Evolutionary conservation across 2,888 invertebrate genomes (phyloP).

Genomic region (Rhodophaea formosa): DNA sequence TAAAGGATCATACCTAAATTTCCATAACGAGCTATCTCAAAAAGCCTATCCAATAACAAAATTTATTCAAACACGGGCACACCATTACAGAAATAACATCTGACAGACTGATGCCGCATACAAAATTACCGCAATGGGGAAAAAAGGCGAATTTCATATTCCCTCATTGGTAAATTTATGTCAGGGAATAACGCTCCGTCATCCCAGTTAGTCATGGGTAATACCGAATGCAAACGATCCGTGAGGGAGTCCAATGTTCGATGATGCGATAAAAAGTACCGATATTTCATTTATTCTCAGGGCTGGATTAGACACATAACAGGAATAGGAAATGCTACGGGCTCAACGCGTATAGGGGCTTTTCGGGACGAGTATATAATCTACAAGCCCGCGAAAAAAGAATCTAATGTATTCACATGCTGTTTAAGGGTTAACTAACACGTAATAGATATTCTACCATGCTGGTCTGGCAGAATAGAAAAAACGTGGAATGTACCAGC

Average conservation of each 20-base stretch:
- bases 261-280: conserved; percentile 11
- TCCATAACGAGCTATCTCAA: neutral
- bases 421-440: too few species aligned
- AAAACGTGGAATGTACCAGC: too few species aligned
- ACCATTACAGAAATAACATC: conserved; percentile 4
- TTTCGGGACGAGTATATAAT: too few species aligned
- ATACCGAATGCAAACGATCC: conserved; percentile 30
- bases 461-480: too few species aligned
- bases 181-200: conserved; percentile 29
- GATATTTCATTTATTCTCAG: conserved; percentile 1
- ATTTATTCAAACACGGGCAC: conserved; percentile 6
- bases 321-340: too few species aligned
- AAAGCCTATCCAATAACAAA: neutral
- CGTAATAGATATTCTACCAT: too few species aligned
- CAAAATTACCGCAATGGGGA: conserved; percentile 12
- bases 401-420: too few species aligned
- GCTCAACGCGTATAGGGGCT: too few species aligned
- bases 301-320: too few species aligned
- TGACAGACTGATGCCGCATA: conserved; percentile 6
- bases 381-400: too few species aligned
- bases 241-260: conserved; percentile 21
- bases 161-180: conserved; percentile 21
- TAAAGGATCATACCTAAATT: too few species aligned
- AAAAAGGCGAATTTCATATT: conserved; percentile 15
- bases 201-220: conserved; percentile 30